phyloP scores from a whole-genome alignment of 2,797 vertebrate genomes.

The Cetoscarus ocellatus region DNA sequence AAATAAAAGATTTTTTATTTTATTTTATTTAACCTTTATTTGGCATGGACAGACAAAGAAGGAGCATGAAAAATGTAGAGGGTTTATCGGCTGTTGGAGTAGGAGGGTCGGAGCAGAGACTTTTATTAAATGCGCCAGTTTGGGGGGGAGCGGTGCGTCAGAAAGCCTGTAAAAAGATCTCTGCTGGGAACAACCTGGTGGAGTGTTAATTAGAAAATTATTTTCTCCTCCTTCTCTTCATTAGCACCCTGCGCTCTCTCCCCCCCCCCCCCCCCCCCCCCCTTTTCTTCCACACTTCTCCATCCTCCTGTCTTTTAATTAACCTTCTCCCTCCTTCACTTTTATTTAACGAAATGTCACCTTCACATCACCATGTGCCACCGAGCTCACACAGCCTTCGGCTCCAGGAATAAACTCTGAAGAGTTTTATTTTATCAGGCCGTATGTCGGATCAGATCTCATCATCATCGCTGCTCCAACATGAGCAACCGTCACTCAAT shows the following conservation, averaged over 20 bases:
- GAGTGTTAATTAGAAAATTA: constrained; percentile 45
- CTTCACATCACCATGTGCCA: constrained; percentile 4
- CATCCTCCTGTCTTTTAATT: constrained; percentile 27
- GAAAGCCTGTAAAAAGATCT: not conserved
- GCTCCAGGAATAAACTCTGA: constrained; percentile 17
- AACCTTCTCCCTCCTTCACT: not conserved
- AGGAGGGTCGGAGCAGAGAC: too few relatives aligned
- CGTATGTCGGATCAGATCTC: constrained; percentile 24
- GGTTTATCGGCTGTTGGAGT: not conserved
- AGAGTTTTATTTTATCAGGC: not conserved
- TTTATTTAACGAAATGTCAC: constrained; percentile 20
- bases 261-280: not conserved
- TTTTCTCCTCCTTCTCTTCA: constrained; percentile 30
- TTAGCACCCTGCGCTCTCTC: constrained; percentile 24
- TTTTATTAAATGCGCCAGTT: not conserved
- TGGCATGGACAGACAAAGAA: too few relatives aligned
- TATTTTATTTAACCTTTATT: too few relatives aligned
- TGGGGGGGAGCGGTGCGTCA: not conserved
- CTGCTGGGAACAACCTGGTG: constrained; percentile 20
- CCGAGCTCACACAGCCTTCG: not conserved
- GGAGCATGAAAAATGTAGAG: too few relatives aligned
- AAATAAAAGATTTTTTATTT: too few relatives aligned
- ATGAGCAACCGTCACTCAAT: not conserved
- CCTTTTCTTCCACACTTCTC: not conserved
- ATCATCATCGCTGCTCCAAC: constrained; percentile 5